Conservation (phyloP, 2,797 vertebrate genomes). For the Sebastes kiyomatsui region DNA sequence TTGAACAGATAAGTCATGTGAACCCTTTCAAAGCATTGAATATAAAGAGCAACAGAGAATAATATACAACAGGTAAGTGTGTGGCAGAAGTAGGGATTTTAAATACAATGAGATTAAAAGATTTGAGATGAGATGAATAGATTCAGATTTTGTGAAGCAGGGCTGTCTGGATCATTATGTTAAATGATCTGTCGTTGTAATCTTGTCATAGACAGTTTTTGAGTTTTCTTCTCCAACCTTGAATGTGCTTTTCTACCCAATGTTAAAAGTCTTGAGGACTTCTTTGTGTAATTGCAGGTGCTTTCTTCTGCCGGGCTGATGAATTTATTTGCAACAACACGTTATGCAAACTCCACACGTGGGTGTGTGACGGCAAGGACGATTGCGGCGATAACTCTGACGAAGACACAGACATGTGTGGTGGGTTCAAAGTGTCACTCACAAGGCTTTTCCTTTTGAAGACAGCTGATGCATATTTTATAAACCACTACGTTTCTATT, state of each 20-base stretch:
- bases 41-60: neutral
- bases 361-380: conserved; percentile 98
- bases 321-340: conserved; percentile 99
- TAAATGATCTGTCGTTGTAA: conserved; percentile 3
- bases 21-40: neutral
- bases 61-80: neutral
- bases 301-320: conserved; percentile 93
- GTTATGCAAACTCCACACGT: conserved; percentile 94
- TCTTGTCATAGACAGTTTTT: neutral
- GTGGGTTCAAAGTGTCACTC: conserved; percentile 78
- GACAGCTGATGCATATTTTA: conserved; percentile 49
- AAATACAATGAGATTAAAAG: neutral
- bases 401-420: conserved; percentile 93
- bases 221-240: neutral
- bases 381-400: conserved; percentile 99
- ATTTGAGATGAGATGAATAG: neutral
- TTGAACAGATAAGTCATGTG: neutral
- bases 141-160: neutral
- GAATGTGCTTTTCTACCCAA: neutral
- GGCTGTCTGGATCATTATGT: conserved; percentile 7
- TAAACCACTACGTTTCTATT: conserved; percentile 5
- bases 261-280: neutral
- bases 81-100: neutral
- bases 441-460: conserved; percentile 3
- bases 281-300: conserved; percentile 80